Conservation (phyloP, 2,888 invertebrate species). For the Clepsis dumicolana region DNA sequence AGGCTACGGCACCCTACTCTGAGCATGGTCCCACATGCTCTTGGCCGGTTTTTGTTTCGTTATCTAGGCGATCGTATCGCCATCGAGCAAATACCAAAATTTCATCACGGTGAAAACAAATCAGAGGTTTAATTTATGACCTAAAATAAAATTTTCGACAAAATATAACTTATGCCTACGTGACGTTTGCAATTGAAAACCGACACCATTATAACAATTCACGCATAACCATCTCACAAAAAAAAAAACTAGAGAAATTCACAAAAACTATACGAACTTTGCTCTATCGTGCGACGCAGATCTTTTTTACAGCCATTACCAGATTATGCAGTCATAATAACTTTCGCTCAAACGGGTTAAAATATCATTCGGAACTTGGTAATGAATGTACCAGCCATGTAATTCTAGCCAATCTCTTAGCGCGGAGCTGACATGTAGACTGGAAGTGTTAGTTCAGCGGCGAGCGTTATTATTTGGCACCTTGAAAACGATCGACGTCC, state of each 20-base stretch:
- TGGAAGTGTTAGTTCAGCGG: background rate
- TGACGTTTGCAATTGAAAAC: background rate
- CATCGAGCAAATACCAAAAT: too few relatives aligned
- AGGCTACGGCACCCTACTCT: too few relatives aligned
- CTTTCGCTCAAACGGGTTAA: conserved; percentile 38
- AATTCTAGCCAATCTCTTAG: conserved; percentile 30
- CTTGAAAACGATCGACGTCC: too few relatives aligned
- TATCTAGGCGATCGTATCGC: too few relatives aligned
- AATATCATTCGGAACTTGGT: conserved; percentile 35
- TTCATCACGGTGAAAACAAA: too few relatives aligned
- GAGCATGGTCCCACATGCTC: too few relatives aligned
- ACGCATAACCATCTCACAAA: background rate
- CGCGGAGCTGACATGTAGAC: background rate
- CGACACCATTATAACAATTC: background rate
- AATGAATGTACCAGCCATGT: conserved; percentile 29
- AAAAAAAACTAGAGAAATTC: background rate
- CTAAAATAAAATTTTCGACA: too few relatives aligned
- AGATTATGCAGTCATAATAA: conserved; percentile 29
- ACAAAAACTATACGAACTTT: conserved; percentile 9
- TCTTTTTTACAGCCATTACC: conserved; percentile 18
- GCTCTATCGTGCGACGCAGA: conserved; percentile 28
- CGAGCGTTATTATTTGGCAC: background rate
- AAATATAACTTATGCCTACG: too few relatives aligned
- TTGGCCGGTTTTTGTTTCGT: too few relatives aligned
- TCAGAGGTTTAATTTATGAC: too few relatives aligned